Percentiles rank a stretch among this genome's conserved stretches.
These are phyloP conservation scores for Apis mellifera DNA, from an alignment of 1,140 invertebrate species.

Conservation along the genomic window DNA sequence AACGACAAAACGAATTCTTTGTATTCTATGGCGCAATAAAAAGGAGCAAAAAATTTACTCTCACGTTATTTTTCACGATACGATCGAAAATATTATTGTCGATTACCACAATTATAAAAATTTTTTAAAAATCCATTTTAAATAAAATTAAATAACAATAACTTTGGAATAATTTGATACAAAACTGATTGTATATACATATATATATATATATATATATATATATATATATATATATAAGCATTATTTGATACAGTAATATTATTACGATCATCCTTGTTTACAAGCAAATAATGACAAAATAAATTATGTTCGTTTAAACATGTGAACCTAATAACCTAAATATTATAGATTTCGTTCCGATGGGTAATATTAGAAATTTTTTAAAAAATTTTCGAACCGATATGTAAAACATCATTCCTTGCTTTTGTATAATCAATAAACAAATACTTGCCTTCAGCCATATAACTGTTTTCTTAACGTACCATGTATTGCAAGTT, in stretches of 20 bases:
- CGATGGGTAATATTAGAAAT: neutral
- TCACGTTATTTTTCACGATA: neutral
- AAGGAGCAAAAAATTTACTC: neutral
- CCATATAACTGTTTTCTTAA: neutral
- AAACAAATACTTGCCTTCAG: slow-evolving; percentile 7
- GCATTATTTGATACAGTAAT: neutral
- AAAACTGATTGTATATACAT: neutral
- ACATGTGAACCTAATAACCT: slow-evolving; percentile 16
- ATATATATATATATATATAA: too few relatives aligned
- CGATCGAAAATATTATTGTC: neutral
- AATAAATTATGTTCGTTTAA: neutral
- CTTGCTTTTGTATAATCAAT: neutral
- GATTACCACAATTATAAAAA: too few relatives aligned
- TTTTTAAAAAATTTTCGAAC: neutral
- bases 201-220: too few relatives aligned
- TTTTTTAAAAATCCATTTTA: neutral
- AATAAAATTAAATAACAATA: neutral
- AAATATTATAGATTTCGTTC: neutral
- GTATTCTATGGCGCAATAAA: neutral
- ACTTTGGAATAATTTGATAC: neutral
- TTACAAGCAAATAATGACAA: neutral
- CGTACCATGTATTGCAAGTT: neutral
- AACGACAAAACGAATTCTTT: neutral
- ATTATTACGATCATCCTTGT: neutral
- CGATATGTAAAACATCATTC: too few relatives aligned